Base-by-base conservation (phyloP, 2,888 invertebrate species). In the Odontocerum albicorne region DNA sequence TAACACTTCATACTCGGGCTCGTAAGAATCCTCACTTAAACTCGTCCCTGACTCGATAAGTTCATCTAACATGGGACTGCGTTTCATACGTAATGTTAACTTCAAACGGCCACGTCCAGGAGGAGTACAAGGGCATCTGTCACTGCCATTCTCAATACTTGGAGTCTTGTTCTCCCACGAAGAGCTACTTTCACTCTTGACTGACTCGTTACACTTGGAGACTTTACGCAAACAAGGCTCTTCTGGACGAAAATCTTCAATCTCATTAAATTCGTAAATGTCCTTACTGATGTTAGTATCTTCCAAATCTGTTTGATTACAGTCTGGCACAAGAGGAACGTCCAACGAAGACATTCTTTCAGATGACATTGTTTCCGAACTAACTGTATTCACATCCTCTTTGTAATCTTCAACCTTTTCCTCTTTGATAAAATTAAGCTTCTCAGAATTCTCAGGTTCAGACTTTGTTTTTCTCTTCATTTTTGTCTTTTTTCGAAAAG, bases 21-120 rank as follows among this genome's bases (percentile, higher is more conserved):
- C 84, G 65, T 82, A 84, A 59, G 70, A 72, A 40, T 65, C 66
- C 55, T 66, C 67, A 57, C 66, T 68, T 43, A 86, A 70, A 65
- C 82, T 85, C 13, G 85, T 86, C 20, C 87, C 86, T n/a, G 87
- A 87, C 68, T 92, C 90, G 66, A 90, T 86, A 1, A 90, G 85
- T 66, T 93, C 92, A 66, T 93, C 92, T 42, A 91, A 73, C 49
- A 90, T 86, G 1, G 92, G 92, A 62, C 91, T 92, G 21, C 92
- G 83, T 69, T 94, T 93, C 82, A 94, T 90, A 3, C 92, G 83
- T 55, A 94, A 72, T 4, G 92, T 92, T 58, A 94, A 70, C 67
- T 92, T 92, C 46, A 92, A 70, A 3, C 88, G 80, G 45, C 82
- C 74, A 4, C 81, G 72, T 42, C 69, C 65, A 42, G 83, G 83